Evolutionary conservation across 2,888 invertebrate genomes (phyloP).

Genomic region (Ectropis crepuscularia): DNA sequence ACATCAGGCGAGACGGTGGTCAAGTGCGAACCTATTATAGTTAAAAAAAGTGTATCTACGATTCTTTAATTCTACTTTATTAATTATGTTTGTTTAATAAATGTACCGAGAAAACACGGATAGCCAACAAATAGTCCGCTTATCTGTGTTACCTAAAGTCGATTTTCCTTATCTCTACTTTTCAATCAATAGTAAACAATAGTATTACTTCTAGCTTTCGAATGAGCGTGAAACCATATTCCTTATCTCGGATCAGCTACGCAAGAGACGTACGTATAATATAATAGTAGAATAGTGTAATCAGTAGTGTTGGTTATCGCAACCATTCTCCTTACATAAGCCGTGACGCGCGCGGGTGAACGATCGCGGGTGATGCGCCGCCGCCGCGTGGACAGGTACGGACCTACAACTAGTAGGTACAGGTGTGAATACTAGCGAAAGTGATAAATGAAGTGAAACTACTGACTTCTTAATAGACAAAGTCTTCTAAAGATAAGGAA

Average conservation of each 20-base stretch:
- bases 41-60: no score
- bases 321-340: conserved; percentile 36
- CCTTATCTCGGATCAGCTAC: conserved; percentile 18
- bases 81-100: no score
- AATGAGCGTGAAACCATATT: conserved; percentile 12
- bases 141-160: no score
- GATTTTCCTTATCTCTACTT: neutral
- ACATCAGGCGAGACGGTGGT: no score
- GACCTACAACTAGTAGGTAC: neutral
- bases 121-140: no score
- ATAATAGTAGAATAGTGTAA: conserved; percentile 11
- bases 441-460: neutral
- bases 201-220: conserved; percentile 6
- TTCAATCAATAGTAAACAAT: neutral
- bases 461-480: neutral
- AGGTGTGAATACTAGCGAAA: neutral
- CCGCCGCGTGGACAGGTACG: neutral
- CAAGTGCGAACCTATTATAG: no score
- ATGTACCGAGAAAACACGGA: no score
- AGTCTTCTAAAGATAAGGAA: no score
- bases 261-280: conserved; percentile 10
- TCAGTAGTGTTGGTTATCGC: conserved; percentile 30
- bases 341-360: conserved; percentile 38
- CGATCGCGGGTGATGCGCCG: conserved; percentile 30
- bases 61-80: no score